phyloP scores from a whole-genome alignment of 2,888 invertebrate species.

The Acanthosoma haemorrhoidale region DNA sequence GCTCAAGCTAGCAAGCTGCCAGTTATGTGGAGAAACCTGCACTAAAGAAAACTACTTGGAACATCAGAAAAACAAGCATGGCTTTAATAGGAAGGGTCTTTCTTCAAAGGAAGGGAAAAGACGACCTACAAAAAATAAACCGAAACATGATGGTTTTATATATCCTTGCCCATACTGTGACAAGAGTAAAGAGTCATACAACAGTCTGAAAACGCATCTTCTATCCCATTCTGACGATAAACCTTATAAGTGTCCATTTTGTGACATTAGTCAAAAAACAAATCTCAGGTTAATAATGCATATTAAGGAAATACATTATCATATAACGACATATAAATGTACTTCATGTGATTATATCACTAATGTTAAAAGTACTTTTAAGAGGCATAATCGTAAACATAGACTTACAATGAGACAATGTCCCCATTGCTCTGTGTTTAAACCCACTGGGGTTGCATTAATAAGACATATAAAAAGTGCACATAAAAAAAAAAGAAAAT shows the following conservation, averaged over 20 bases:
- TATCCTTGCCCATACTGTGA: not conserved
- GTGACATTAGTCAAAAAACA: not conserved
- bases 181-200: not conserved
- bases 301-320: not conserved
- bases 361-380: not conserved
- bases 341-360: not conserved
- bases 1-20: not conserved
- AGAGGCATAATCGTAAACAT: not conserved
- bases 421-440: not conserved
- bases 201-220: not conserved
- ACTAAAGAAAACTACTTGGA: not conserved
- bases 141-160: too few relatives aligned
- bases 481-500: not conserved
- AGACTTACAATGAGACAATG: not conserved
- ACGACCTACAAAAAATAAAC: not conserved
- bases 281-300: not conserved
- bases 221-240: not conserved
- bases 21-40: not conserved
- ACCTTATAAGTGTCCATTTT: not conserved
- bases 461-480: not conserved
- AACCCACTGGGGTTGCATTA: not conserved
- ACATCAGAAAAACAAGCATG: not conserved
- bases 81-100: too few relatives aligned
- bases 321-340: not conserved
- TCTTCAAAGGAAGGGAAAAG: too few relatives aligned